Percentiles rank a stretch among this genome's conserved stretches.
phyloP scores from a whole-genome alignment of 53 echinoderm and acorn worm genomes.

The Crossaster papposus region DNA sequence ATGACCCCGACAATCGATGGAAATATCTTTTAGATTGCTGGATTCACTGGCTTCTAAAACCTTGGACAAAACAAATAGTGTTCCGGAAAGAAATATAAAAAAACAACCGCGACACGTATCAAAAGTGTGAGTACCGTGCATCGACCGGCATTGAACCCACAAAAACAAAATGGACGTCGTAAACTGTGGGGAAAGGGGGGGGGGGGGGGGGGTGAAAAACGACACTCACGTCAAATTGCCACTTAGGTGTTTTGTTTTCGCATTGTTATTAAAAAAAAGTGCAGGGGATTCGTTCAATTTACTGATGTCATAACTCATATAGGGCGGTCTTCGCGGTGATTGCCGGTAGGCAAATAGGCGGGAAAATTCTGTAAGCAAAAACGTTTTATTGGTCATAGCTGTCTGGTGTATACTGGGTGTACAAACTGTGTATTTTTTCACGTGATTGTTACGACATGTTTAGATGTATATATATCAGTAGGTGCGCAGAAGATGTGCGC shows the following conservation, averaged over 20 bases:
- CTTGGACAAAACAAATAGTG: not conserved
- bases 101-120: not conserved
- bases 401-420: too few species aligned
- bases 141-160: conserved; percentile 1
- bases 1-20: conserved; percentile 14
- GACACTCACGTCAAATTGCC: not conserved
- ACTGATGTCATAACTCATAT: too few species aligned
- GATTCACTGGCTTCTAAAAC: not conserved
- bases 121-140: not conserved
- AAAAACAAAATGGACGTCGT: not conserved
- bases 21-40: conserved; percentile 16
- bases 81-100: not conserved
- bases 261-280: too few species aligned
- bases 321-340: too few species aligned
- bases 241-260: not conserved
- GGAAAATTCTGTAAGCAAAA: too few species aligned
- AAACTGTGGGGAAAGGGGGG: not conserved
- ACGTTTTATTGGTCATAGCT: too few species aligned
- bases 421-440: too few species aligned
- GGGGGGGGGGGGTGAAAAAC: not conserved
- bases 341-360: too few species aligned
- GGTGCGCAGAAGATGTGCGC: too few species aligned
- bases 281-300: too few species aligned
- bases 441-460: too few species aligned
- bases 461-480: too few species aligned